Conservation (phyloP, 64 coral and sea anemone genomes). For the Stylophora pistillata region DNA sequence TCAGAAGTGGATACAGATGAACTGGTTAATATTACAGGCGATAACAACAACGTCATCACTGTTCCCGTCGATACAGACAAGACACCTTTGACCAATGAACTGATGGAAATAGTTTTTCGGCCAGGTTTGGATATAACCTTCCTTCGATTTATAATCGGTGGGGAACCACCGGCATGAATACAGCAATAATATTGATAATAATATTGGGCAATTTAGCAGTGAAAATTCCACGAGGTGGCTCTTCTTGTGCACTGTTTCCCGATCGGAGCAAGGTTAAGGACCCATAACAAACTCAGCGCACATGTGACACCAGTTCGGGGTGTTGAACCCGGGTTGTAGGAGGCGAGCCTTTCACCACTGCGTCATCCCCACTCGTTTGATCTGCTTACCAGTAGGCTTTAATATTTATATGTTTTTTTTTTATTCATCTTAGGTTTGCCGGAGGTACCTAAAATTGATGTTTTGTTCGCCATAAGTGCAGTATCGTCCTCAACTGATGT, state of each 20-base stretch:
- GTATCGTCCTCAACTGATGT: slow-evolving; percentile 26
- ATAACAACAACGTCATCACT: slow-evolving; percentile 37
- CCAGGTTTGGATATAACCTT: background rate
- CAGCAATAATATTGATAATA: no score
- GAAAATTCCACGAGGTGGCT: no score
- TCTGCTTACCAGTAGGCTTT: no score
- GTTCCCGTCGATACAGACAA: background rate
- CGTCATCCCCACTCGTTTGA: no score
- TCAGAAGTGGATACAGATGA: slow-evolving; percentile 13
- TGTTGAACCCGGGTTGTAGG: no score
- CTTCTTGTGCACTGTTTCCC: no score
- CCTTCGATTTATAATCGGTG: background rate
- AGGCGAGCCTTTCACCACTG: no score
- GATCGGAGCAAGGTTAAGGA: no score
- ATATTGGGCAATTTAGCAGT: no score
- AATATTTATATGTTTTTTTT: background rate
- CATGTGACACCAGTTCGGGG: no score
- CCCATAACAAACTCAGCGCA: no score
- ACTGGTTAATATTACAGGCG: slow-evolving; percentile 3
- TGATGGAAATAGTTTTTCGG: slow-evolving; percentile 44
- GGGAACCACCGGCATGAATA: no score
- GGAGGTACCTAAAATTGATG: slow-evolving; percentile 30
- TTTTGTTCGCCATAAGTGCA: slow-evolving; percentile 52
- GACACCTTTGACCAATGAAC: background rate
- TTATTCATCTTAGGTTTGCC: background rate